phyloP scores from a whole-genome alignment of 2,888 invertebrate genomes.

The Heteropelma amictum region DNA sequence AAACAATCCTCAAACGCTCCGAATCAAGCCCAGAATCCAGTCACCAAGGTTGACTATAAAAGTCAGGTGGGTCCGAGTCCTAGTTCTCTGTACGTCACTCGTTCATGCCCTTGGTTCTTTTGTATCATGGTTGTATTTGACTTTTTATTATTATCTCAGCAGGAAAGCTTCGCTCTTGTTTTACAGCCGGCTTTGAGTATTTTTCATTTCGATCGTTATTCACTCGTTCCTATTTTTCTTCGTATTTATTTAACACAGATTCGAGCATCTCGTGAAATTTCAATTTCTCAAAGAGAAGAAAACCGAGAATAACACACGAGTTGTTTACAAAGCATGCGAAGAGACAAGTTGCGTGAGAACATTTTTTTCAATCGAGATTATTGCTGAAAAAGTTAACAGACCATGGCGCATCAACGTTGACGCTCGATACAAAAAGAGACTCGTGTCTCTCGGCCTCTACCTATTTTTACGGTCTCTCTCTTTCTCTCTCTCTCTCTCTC shows the following conservation, averaged over 20 bases:
- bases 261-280: conserved; percentile 42
- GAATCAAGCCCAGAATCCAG: conserved; percentile 70
- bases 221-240: conserved; percentile 32
- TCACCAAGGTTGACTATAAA: conserved; percentile 78
- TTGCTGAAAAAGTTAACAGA: conserved; percentile 41
- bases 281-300: background rate
- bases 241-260: conserved; percentile 49
- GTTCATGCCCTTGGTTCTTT: conserved; percentile 63
- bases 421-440: conserved; percentile 49
- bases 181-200: conserved; percentile 15
- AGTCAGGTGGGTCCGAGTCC: conserved; percentile 81
- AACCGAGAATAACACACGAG: too few relatives aligned
- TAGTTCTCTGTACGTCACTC: conserved; percentile 67
- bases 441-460: conserved; percentile 54
- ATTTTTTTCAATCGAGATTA: background rate
- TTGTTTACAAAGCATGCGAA: conserved; percentile 37
- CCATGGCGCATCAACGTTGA: conserved; percentile 58
- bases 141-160: background rate
- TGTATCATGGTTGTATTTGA: conserved; percentile 44
- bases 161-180: conserved; percentile 44
- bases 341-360: conserved; percentile 3
- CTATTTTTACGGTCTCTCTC: conserved; percentile 38
- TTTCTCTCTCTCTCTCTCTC: conserved; percentile 2
- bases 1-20: conserved; percentile 75
- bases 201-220: background rate